A percentile compares a stretch with the other conserved stretches of the same genome.
Conservation (phyloP, 2,888 invertebrate genomes). For the Conistra vaccinii region DNA sequence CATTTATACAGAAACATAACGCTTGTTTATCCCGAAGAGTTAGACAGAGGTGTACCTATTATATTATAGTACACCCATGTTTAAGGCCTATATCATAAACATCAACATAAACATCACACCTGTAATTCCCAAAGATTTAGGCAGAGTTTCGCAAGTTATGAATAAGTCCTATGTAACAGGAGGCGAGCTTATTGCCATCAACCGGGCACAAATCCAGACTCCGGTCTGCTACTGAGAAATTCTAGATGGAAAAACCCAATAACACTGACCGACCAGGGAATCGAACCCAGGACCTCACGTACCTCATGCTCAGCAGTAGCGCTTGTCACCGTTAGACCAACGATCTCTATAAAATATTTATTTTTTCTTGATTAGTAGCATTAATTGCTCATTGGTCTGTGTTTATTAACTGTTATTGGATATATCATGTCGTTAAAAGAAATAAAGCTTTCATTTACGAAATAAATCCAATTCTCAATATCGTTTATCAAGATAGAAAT, state of each 20-base stretch:
- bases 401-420: conserved; percentile 45
- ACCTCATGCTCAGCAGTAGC: no score
- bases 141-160: background rate
- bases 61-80: no score
- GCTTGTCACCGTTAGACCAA: background rate
- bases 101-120: background rate
- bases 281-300: background rate
- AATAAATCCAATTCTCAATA: conserved; percentile 30
- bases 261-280: background rate
- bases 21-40: background rate
- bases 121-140: background rate
- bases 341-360: conserved; percentile 11
- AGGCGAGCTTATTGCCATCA: background rate
- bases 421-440: conserved; percentile 44
- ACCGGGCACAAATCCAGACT: background rate
- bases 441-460: conserved; percentile 35
- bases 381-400: conserved; percentile 39
- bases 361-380: conserved; percentile 22
- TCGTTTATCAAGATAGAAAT: conserved; percentile 36
- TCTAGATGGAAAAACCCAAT: background rate
- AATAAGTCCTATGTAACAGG: background rate
- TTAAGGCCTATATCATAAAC: no score
- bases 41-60: no score
- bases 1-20: background rate
- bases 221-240: background rate